phyloP scores from a whole-genome alignment of 1,140 invertebrate species.

The Chlorops oryzae region DNA sequence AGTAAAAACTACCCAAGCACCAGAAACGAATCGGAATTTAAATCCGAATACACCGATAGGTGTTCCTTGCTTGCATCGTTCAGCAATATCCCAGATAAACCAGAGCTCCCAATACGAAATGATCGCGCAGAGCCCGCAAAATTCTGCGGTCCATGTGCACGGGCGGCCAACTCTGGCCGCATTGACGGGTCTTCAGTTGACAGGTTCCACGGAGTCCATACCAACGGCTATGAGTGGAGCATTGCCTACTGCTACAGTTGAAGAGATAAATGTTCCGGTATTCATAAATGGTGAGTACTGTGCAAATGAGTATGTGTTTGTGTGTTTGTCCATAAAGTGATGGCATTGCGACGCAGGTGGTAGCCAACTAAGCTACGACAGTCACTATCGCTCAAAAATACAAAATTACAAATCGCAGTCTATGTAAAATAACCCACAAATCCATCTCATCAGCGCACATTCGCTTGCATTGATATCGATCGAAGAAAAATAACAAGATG shows the following conservation, averaged over 20 bases:
- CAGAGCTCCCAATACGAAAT: too few species aligned
- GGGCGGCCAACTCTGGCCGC: conserved; percentile 26
- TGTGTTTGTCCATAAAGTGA: conserved; percentile 37
- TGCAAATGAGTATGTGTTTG: conserved; percentile 35
- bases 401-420: too few species aligned
- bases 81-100: too few species aligned
- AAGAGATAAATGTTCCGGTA: conserved; percentile 48
- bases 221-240: conserved; percentile 44
- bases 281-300: conserved; percentile 49
- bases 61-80: too few species aligned
- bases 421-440: too few species aligned
- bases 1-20: conserved; percentile 24
- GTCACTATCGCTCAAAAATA: too few species aligned
- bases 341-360: too few species aligned
- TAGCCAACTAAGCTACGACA: too few species aligned
- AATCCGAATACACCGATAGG: conserved; percentile 3
- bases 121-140: too few species aligned
- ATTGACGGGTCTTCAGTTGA: conserved; percentile 44
- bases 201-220: conserved; percentile 39
- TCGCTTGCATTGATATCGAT: too few species aligned
- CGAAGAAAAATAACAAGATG: too few species aligned
- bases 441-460: too few species aligned
- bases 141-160: not conserved
- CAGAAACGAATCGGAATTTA: not conserved
- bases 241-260: conserved; percentile 48